Evolutionary conservation across 2,113 vertebrate genomes (phyloP).

Genomic region (Sylvia atricapilla): DNA sequence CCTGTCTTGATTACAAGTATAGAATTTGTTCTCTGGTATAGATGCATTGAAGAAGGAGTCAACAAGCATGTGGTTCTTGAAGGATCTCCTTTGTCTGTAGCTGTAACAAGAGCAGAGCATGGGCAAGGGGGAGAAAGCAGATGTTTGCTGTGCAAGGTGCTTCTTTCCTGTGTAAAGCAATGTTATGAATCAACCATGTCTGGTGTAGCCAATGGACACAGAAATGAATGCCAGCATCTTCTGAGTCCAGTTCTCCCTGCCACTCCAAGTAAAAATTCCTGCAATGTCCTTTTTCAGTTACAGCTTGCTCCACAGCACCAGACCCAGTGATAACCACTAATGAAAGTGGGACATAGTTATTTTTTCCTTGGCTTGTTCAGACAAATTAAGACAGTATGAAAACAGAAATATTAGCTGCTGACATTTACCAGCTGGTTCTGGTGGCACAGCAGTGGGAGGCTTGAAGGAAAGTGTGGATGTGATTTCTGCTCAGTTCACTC

Average conservation of each 20-base stretch:
- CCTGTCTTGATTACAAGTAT: not conserved
- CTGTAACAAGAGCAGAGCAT: not conserved
- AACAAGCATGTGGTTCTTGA: not conserved
- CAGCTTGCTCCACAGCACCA: not conserved
- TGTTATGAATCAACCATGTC: not conserved
- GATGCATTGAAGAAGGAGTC: not conserved
- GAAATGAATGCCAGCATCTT: not conserved
- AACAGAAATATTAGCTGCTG: not conserved
- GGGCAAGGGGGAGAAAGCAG: not conserved
- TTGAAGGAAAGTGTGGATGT: not conserved
- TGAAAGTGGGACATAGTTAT: not conserved
- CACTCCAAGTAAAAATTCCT: not conserved
- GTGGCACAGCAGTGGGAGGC: not conserved
- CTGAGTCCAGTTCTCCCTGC: not conserved
- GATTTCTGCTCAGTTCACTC: not conserved
- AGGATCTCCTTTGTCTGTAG: not conserved
- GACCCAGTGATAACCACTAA: not conserved
- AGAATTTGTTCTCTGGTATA: not conserved
- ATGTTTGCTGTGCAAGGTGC: not conserved
- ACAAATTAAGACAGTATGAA: not conserved
- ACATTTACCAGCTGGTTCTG: not conserved
- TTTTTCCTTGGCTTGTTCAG: not conserved
- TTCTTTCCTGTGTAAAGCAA: not conserved
- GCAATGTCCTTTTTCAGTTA: not conserved
- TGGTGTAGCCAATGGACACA: not conserved